A percentile compares a stretch with the other conserved stretches of the same genome.
Conservation (phyloP, 30 jellyfish, hydroid and myxozoan genomes). For the Hydractinia symbiolongicarpus region DNA sequence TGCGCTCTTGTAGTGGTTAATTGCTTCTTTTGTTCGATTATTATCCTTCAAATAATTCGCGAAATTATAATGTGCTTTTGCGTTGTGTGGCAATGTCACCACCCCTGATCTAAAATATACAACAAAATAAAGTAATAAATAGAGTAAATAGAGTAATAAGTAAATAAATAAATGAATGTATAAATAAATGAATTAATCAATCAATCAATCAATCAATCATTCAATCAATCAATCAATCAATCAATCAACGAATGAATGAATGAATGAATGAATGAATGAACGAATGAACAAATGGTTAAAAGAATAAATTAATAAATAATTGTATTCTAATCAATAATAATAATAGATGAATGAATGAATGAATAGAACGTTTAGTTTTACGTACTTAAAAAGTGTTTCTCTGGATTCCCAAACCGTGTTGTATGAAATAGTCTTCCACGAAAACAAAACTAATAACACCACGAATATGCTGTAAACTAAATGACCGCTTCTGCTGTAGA, state of each 20-base stretch:
- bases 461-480: conserved; percentile 8
- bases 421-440: conserved; percentile 41
- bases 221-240: no score
- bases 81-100: conserved; percentile 67
- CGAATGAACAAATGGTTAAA: no score
- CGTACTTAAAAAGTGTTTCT: conserved; percentile 69
- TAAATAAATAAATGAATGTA: no score
- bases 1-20: conserved; percentile 57
- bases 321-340: no score
- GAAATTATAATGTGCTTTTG: conserved; percentile 76
- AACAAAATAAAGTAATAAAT: neutral
- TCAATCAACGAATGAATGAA: no score
- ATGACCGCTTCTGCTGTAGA: neutral
- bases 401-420: conserved; percentile 74
- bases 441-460: conserved; percentile 20
- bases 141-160: neutral
- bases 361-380: no score
- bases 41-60: conserved; percentile 68
- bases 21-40: conserved; percentile 55
- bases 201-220: no score
- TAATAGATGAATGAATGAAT: no score
- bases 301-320: no score
- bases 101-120: conserved; percentile 60
- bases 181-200: no score
- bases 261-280: no score